Conservation (phyloP, 2,113 vertebrate genomes). For the Actinemys pallida region DNA sequence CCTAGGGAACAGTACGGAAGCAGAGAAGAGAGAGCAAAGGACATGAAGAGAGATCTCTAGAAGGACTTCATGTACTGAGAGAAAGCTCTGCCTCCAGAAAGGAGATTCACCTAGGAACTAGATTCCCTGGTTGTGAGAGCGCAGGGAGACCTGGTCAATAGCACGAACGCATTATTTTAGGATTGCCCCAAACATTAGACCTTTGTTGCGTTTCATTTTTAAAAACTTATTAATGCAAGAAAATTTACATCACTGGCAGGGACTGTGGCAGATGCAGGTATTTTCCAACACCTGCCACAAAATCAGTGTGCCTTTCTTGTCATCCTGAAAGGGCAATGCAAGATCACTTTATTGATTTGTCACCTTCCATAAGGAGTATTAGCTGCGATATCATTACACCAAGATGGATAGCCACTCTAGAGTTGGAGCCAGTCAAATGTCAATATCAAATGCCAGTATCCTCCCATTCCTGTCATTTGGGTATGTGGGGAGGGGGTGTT, state of each 20-base stretch:
- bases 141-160: neutral
- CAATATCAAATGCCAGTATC: neutral
- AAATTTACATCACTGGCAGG: neutral
- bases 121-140: neutral
- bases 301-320: slow-evolving; percentile 39
- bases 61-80: neutral
- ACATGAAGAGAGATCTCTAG: neutral
- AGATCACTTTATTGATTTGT: slow-evolving; percentile 46
- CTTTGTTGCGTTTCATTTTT: neutral
- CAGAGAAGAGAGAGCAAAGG: neutral
- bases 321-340: slow-evolving; percentile 47
- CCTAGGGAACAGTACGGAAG: neutral
- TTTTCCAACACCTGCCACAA: neutral
- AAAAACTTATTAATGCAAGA: neutral
- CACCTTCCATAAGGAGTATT: neutral
- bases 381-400: neutral
- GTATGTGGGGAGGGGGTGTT: neutral
- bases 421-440: neutral
- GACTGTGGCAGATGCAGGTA: neutral
- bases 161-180: neutral
- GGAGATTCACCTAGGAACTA: neutral
- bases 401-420: neutral
- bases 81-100: neutral
- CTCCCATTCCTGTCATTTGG: neutral
- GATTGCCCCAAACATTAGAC: neutral